phyloP scores from a whole-genome alignment of 2,113 vertebrate species.

The Sinosuthora webbiana region DNA sequence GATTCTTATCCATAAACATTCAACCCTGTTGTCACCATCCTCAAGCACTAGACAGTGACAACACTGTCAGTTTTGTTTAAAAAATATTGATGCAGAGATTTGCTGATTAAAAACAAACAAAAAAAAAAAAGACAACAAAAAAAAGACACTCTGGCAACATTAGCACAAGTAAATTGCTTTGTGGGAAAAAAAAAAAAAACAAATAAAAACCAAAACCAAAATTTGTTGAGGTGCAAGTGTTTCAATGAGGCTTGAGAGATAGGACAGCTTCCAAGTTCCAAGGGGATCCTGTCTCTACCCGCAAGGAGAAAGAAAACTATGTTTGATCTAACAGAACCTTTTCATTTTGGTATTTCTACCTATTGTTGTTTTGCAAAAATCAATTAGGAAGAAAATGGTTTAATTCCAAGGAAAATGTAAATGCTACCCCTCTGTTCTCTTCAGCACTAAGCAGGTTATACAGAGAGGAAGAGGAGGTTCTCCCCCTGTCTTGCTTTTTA shows the following conservation, averaged over 20 bases:
- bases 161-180: background rate
- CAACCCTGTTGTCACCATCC: background rate
- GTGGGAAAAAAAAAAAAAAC: background rate
- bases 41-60: background rate
- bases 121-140: background rate
- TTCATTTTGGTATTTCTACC: background rate
- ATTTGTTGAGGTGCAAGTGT: background rate
- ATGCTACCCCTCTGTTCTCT: background rate
- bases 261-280: background rate
- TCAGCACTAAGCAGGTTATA: background rate
- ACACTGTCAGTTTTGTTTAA: background rate
- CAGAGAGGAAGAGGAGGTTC: background rate
- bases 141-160: background rate
- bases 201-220: background rate
- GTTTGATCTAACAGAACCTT: background rate
- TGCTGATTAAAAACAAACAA: background rate
- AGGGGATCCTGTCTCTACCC: accelerated
- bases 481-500: background rate
- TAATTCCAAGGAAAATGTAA: background rate
- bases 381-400: background rate
- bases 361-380: background rate
- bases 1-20: background rate
- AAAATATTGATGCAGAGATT: background rate
- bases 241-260: background rate
- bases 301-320: background rate